These are phyloP conservation scores for Babyrousa celebensis DNA, from an alignment of 2,797 vertebrate species.

Conservation along the genomic window DNA sequence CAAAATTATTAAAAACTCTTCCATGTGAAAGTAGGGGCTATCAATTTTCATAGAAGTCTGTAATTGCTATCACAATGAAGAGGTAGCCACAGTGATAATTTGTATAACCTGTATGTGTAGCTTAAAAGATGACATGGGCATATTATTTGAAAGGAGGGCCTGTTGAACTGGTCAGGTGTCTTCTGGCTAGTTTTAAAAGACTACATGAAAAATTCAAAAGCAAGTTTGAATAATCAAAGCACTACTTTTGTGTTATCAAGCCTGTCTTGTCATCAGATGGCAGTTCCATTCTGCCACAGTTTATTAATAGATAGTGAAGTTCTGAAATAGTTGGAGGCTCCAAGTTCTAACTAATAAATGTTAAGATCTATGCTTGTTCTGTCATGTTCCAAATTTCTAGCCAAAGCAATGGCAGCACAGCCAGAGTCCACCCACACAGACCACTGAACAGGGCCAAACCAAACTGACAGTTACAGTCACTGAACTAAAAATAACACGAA, in stretches of 20 bases:
- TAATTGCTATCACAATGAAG: constrained; percentile 41
- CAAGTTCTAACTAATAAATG: constrained; percentile 87
- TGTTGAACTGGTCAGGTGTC: constrained; percentile 66
- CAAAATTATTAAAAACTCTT: constrained; percentile 45
- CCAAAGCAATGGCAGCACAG: constrained; percentile 10
- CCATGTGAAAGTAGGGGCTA: constrained; percentile 25
- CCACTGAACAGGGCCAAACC: constrained; percentile 47
- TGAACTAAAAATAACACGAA: constrained; percentile 75
- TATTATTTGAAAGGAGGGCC: constrained; percentile 66
- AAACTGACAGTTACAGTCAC: constrained; percentile 52
- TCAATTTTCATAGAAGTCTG: constrained; percentile 54
- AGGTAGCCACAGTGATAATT: not conserved
- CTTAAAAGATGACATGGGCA: constrained; percentile 28
- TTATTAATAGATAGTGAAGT: constrained; percentile 91
- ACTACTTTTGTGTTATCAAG: constrained; percentile 88
- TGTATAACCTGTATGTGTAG: not conserved
- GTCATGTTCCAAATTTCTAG: constrained; percentile 78
- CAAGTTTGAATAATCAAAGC: constrained; percentile 85
- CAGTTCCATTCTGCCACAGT: constrained; percentile 88
- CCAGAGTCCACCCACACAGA: constrained; percentile 45
- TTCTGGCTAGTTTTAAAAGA: constrained; percentile 77
- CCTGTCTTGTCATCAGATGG: constrained; percentile 90
- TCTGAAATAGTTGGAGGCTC: constrained; percentile 89
- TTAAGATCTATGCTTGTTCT: constrained; percentile 82
- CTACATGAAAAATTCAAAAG: constrained; percentile 80